Conservation (phyloP, 1,140 invertebrate species). For the Lepidotrigona ventralis region DNA sequence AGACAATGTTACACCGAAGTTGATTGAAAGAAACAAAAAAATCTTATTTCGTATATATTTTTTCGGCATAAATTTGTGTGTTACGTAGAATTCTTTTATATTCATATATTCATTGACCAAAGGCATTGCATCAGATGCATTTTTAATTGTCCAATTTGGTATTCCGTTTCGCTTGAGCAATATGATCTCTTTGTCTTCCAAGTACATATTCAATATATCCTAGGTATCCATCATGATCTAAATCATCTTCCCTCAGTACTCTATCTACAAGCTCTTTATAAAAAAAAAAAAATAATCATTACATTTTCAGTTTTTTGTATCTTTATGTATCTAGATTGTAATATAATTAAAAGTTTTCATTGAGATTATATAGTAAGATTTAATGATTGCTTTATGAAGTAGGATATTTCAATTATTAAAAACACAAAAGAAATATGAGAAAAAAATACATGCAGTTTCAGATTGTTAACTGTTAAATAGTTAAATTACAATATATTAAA, state of each 20-base stretch:
- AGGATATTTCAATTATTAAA: too few species aligned
- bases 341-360: neutral
- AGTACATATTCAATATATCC: conserved; percentile 89
- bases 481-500: too few species aligned
- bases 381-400: too few species aligned
- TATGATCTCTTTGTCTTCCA: conserved; percentile 77
- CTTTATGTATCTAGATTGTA: neutral
- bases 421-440: too few species aligned
- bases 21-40: neutral
- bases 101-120: neutral
- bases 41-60: neutral
- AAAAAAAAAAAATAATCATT: neutral
- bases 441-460: too few species aligned
- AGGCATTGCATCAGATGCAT: neutral
- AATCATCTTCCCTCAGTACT: conserved; percentile 88
- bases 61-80: conserved; percentile 16
- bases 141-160: conserved; percentile 43
- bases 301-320: neutral
- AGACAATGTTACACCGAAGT: neutral
- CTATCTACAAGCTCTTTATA: conserved; percentile 88
- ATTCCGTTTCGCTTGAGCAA: conserved; percentile 50
- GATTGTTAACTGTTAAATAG: too few species aligned
- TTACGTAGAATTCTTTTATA: neutral
- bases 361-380: neutral
- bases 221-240: conserved; percentile 90